A percentile compares a stretch with the other conserved stretches of the same genome.
Evolutionary conservation across 2,113 vertebrate species (phyloP).

Genomic region (Calonectris borealis): DNA sequence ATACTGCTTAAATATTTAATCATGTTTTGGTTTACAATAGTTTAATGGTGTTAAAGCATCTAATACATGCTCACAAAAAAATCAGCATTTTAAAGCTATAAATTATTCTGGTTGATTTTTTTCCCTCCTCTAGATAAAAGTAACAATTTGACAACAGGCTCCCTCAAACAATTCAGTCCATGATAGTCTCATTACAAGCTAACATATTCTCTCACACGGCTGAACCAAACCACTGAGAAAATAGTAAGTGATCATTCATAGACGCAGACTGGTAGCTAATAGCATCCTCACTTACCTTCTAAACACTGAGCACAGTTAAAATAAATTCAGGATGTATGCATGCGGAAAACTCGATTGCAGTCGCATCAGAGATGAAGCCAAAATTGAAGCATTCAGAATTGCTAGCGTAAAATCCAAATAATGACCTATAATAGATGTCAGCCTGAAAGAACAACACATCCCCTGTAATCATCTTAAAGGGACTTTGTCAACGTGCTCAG

Average conservation of each 20-base stretch:
- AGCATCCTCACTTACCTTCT: constrained; percentile 41
- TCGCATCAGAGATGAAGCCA: neutral
- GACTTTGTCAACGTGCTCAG: neutral
- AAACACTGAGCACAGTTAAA: constrained; percentile 30
- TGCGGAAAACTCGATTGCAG: constrained; percentile 3
- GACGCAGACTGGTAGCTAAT: constrained; percentile 17
- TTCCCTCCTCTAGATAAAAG: neutral
- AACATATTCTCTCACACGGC: neutral
- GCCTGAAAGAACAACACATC: neutral
- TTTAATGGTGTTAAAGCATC: neutral
- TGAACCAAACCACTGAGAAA: constrained; percentile 18
- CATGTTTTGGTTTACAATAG: constrained; percentile 3
- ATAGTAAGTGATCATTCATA: constrained; percentile 22
- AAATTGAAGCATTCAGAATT: constrained; percentile 15
- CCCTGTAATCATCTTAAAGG: neutral
- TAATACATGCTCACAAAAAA: neutral
- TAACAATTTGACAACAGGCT: neutral
- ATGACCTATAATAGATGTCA: neutral
- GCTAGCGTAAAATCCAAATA: constrained; percentile 11
- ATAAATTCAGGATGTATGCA: constrained; percentile 33
- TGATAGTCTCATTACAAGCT: neutral
- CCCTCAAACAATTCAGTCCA: neutral
- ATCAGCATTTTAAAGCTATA: neutral
- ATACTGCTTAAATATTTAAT: constrained; percentile 48
- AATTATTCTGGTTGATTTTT: constrained; percentile 26